phyloP scores from a whole-genome alignment of 2,797 vertebrate species.

The Aviceda leuphotes region DNA sequence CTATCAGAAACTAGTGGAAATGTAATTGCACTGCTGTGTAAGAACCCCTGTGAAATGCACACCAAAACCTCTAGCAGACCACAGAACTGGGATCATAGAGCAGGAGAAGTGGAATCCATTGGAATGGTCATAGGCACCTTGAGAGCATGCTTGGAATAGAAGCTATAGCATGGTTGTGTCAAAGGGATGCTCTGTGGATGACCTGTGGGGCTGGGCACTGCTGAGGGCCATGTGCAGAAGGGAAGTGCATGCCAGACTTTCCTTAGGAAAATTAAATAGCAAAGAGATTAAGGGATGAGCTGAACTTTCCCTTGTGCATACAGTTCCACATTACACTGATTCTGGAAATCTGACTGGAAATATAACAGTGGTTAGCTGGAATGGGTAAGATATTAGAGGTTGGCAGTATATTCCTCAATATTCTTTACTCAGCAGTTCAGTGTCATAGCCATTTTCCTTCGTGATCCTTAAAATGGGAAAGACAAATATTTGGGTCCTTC shows the following conservation, averaged over 20 bases:
- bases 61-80: neutral
- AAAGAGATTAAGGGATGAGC: neutral
- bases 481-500: neutral
- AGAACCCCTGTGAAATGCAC: neutral
- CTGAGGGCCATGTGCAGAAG: neutral
- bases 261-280: neutral
- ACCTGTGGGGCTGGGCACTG: neutral
- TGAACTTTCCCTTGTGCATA: neutral
- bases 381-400: neutral
- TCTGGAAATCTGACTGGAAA: neutral
- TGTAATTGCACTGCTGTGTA: neutral
- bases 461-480: neutral
- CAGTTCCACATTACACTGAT: neutral
- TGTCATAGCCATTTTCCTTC: neutral
- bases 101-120: neutral
- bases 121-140: neutral
- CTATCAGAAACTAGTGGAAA: neutral
- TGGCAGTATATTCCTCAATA: neutral
- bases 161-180: neutral
- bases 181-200: neutral
- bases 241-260: neutral
- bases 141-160: neutral
- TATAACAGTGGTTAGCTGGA: neutral
- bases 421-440: neutral
- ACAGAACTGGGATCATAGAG: neutral